A percentile compares a stretch with the other conserved stretches of the same genome.
Conservation (phyloP, 2,888 invertebrate genomes). For the Lasioglossum figueresi region DNA sequence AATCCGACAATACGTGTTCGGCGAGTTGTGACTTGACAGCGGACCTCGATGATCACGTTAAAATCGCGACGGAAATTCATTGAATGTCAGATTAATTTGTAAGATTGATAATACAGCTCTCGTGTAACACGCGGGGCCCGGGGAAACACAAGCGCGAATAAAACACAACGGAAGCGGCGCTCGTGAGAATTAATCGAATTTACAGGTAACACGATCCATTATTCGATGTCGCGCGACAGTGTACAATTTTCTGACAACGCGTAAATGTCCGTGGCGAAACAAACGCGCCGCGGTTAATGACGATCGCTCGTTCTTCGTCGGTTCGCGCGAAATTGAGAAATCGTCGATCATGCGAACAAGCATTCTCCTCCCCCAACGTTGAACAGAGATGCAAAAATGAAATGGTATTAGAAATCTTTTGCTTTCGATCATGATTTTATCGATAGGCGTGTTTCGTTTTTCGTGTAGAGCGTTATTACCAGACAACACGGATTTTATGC, state of each 20-base stretch:
- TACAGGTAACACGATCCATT: conserved; percentile 13
- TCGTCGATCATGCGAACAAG: conserved; percentile 13
- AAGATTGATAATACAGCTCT: conserved; percentile 2
- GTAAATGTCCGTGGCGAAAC: conserved; percentile 10
- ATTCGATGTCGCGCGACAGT: conserved; percentile 3
- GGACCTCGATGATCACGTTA: background rate
- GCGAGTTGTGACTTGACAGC: background rate
- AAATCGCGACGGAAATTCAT: background rate
- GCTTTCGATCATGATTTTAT: background rate
- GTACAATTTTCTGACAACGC: conserved; percentile 6
- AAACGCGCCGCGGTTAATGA: conserved; percentile 2
- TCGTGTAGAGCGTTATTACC: too few species aligned
- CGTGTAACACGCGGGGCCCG: background rate
- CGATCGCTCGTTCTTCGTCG: background rate
- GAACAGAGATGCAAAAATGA: background rate
- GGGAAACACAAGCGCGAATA: background rate
- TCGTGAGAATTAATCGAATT: conserved; percentile 14
- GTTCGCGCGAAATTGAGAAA: conserved; percentile 20
- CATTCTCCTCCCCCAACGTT: background rate
- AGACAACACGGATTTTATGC: too few species aligned
- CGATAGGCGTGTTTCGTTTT: too few species aligned
- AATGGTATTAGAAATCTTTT: background rate
- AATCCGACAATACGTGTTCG: background rate
- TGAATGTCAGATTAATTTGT: conserved; percentile 10
- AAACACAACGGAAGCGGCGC: background rate